Base-by-base conservation (phyloP, 2,797 vertebrate species). In the Atherinosoma microstoma region DNA sequence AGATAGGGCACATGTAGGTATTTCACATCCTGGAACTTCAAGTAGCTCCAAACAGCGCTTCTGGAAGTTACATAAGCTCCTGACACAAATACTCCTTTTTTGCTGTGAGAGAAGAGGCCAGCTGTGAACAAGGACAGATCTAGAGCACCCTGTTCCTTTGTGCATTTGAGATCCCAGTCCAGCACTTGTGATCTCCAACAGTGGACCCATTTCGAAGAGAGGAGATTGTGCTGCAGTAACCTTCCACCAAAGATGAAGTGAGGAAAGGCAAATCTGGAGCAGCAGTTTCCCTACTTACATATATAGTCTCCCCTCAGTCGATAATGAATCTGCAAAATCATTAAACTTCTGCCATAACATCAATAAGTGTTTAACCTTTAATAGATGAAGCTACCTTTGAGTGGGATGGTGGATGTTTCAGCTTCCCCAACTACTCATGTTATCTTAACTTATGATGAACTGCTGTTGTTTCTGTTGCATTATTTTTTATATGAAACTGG, bases 71-170 rank as follows among this genome's bases (percentile, higher is more conserved):
- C 34, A 59, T 88, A 88, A 92, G 77, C 67, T 75, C 70, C 73
- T 66, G 82, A 84, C 86, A 93, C 91, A 91, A 91, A 90, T 91
- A 92, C 71, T 42, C 45, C 67, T 71, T 66, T 66, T 65, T 68
- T 73, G 54, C 80, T 66, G 67, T 80, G 79, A 86, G 72, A 87
- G 89, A 91, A 83, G 89, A 92, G 90, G 77, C 83, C 84, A 85
- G 90, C 90, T 91, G 90, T 86, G 87, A 89, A 70, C 22, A 60
- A 72, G 88, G 91, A 93, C 89, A 94, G 91, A 95, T 94, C 86
- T 91, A 84, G 93, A 94, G 89, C 94, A 92, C 91, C 90, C 89
- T 92, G 94, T 94, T 93, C 93, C 86, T 90, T 84, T 88, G 45
- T 89, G 78, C 89, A 85, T 84, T 76, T 88, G 58, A 88, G 86